These are phyloP conservation scores for Pentamera pediparva DNA, from an alignment of 53 echinoderm and acorn worm genomes.

Conservation along the genomic window DNA sequence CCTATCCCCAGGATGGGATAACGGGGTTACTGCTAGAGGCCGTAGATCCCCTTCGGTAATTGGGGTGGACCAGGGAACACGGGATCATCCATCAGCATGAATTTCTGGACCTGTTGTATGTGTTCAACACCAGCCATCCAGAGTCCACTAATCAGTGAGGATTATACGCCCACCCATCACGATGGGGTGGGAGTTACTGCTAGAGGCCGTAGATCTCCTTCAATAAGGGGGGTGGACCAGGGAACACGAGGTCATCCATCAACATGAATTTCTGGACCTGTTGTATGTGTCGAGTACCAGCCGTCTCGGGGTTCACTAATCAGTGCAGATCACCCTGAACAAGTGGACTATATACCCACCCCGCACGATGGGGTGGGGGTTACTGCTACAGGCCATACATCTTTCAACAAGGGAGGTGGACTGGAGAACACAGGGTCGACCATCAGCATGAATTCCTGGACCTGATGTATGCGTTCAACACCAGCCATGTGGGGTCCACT, in stretches of 20 bases:
- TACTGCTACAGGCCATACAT: conserved; percentile 67
- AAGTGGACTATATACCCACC: no score
- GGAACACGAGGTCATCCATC: conserved; percentile 68
- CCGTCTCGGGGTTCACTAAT: conserved; percentile 86
- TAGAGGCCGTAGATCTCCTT: conserved; percentile 88
- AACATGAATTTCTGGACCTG: conserved; percentile 92
- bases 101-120: conserved; percentile 89
- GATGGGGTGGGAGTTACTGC: conserved; percentile 12
- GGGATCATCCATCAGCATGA: conserved; percentile 87
- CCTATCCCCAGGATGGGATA: no score
- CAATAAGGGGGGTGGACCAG: conserved; percentile 77
- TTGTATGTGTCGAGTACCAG: no score
- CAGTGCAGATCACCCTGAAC: no score
- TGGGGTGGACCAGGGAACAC: conserved; percentile 67
- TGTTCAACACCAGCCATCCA: conserved; percentile 92
- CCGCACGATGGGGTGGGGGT: not conserved
- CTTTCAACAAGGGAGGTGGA: conserved; percentile 78
- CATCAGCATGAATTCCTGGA: conserved; percentile 81
- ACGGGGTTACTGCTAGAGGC: conserved; percentile 39
- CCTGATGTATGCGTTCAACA: conserved; percentile 93
- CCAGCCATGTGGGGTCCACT: not conserved
- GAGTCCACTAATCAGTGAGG: conserved; percentile 81
- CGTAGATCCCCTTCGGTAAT: conserved; percentile 88
- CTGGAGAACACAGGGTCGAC: conserved; percentile 42
- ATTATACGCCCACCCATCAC: no score